Evolutionary conservation across 2,888 invertebrate species (phyloP).

Genomic region (Campoplex capitator): DNA sequence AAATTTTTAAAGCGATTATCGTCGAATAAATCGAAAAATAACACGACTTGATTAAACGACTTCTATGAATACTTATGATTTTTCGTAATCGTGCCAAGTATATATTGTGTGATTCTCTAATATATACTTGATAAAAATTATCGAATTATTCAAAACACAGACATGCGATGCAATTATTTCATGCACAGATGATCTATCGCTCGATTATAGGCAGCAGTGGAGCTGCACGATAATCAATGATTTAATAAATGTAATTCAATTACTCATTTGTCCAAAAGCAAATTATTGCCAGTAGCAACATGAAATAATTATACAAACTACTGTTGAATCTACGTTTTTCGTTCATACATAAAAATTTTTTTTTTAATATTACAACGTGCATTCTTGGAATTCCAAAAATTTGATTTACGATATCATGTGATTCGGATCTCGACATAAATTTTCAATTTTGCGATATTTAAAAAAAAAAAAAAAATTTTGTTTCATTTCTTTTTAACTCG

Average conservation of each 20-base stretch:
- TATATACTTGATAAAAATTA: not conserved
- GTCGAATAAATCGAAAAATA: not conserved
- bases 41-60: not conserved
- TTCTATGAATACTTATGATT: not conserved
- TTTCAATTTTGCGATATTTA: not conserved
- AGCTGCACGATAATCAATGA: too few species aligned
- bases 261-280: not conserved
- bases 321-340: not conserved
- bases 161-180: conserved; percentile 56
- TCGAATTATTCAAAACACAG: conserved; percentile 23
- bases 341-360: not conserved
- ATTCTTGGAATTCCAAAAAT: conserved; percentile 15
- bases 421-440: conserved; percentile 1
- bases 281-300: not conserved
- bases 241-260: not conserved
- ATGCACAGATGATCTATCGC: conserved; percentile 35
- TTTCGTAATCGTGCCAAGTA: conserved; percentile 2
- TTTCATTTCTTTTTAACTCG: conserved; percentile 27
- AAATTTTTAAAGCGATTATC: not conserved
- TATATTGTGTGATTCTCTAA: not conserved
- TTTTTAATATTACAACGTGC: not conserved
- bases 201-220: not conserved
- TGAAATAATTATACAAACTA: not conserved
- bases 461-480: not conserved
- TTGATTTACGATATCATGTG: not conserved